These are phyloP conservation scores for Trachelus tabidus DNA, from an alignment of 2,888 invertebrate genomes.

Conservation along the genomic window DNA sequence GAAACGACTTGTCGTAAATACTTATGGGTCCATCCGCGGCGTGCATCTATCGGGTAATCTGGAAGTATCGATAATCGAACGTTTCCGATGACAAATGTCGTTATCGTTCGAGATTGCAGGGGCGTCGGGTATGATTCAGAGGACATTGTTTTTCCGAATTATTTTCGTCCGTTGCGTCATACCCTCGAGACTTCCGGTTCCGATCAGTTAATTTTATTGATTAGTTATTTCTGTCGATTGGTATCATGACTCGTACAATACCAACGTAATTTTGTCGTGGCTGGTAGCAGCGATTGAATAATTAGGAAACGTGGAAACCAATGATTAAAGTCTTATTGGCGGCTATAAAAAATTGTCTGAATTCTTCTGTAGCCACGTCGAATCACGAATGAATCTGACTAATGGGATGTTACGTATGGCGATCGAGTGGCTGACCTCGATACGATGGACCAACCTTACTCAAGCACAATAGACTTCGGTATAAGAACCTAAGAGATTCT, in stretches of 20 bases:
- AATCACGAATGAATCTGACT: not conserved
- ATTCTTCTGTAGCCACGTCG: not conserved
- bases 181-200: not conserved
- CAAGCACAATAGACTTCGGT: not conserved
- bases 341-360: not conserved
- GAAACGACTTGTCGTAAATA: conserved; percentile 39
- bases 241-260: too few relatives aligned
- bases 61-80: conserved; percentile 44
- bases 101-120: conserved; percentile 26
- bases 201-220: fast-evolving
- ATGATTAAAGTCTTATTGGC: too few relatives aligned
- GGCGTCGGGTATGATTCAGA: conserved; percentile 37
- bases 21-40: conserved; percentile 23
- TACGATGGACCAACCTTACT: not conserved
- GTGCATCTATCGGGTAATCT: conserved; percentile 25
- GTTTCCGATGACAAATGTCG: conserved; percentile 40
- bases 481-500: not conserved
- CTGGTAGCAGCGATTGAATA: not conserved
- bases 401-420: not conserved
- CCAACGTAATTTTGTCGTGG: too few relatives aligned
- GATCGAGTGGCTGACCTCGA: not conserved
- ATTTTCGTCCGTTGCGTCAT: not conserved
- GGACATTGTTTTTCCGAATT: not conserved
- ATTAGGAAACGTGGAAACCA: not conserved
- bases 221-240: not conserved